phyloP scores from a whole-genome alignment of 2,797 vertebrate species.

The Salmo trutta region DNA sequence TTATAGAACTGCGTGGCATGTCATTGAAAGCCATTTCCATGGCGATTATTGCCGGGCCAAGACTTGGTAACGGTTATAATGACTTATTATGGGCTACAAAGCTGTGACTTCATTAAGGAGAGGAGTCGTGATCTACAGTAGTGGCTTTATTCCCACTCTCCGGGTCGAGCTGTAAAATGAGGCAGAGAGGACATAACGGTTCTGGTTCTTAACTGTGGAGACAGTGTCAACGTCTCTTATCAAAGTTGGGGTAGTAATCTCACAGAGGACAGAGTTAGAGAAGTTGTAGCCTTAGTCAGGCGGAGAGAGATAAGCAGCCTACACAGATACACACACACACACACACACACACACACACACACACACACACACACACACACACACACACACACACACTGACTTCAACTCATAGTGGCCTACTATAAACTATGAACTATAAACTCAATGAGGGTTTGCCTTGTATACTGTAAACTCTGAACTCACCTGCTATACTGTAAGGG shows the following conservation, averaged over 20 bases:
- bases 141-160: constrained; percentile 56
- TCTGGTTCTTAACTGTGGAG: constrained; percentile 38
- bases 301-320: neutral
- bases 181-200: constrained; percentile 25
- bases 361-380: constrained; percentile 36
- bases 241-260: constrained; percentile 42
- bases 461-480: too few species aligned
- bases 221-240: constrained; percentile 63
- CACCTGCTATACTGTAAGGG: constrained; percentile 2
- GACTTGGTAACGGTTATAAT: constrained; percentile 22
- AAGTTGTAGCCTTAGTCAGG: constrained; percentile 41
- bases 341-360: constrained; percentile 25
- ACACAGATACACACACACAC: constrained; percentile 35
- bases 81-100: constrained; percentile 46
- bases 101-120: constrained; percentile 38
- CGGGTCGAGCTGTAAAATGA: constrained; percentile 27
- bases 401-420: constrained; percentile 37
- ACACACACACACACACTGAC: constrained; percentile 31
- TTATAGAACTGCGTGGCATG: constrained; percentile 19
- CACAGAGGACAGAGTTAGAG: constrained; percentile 42
- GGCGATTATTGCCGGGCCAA: neutral
- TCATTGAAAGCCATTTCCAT: constrained; percentile 56
- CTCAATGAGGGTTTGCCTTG: constrained; percentile 1
- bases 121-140: neutral
- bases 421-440: constrained; percentile 21